Percentiles rank a stretch among this genome's conserved stretches.
Evolutionary conservation across 2,113 vertebrate species (phyloP).

Genomic region (Cyrtonyx montezumae): DNA sequence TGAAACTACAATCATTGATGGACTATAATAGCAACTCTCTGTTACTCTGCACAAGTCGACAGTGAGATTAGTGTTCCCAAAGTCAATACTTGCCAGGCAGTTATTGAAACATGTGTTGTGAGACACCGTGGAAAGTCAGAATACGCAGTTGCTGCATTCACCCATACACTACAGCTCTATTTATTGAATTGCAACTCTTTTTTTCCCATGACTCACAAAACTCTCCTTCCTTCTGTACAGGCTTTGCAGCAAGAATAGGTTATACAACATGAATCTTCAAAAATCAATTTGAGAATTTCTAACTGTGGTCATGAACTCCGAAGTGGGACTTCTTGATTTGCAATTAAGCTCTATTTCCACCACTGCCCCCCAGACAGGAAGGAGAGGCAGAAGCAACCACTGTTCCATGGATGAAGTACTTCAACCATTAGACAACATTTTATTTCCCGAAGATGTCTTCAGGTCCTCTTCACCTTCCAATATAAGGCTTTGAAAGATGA

Average conservation of each 20-base stretch:
- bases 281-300: not conserved
- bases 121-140: not conserved
- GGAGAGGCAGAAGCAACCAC: not conserved
- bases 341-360: not conserved
- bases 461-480: not conserved
- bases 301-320: not conserved
- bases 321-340: not conserved
- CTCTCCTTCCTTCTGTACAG: not conserved
- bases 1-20: not conserved
- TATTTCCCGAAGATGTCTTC: not conserved
- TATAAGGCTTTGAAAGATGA: not conserved
- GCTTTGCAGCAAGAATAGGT: not conserved
- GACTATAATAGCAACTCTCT: not conserved
- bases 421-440: accelerated
- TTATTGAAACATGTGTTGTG: not conserved
- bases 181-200: not conserved
- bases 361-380: not conserved
- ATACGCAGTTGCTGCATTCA: not conserved
- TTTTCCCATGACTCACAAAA: not conserved
- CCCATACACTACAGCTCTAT: not conserved
- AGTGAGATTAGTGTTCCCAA: not conserved
- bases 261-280: not conserved
- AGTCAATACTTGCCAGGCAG: constrained; percentile 22
- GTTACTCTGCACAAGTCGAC: not conserved
- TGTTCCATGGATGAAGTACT: not conserved